phyloP scores from a whole-genome alignment of 2,888 invertebrate genomes.

The Apodemia hepburni region DNA sequence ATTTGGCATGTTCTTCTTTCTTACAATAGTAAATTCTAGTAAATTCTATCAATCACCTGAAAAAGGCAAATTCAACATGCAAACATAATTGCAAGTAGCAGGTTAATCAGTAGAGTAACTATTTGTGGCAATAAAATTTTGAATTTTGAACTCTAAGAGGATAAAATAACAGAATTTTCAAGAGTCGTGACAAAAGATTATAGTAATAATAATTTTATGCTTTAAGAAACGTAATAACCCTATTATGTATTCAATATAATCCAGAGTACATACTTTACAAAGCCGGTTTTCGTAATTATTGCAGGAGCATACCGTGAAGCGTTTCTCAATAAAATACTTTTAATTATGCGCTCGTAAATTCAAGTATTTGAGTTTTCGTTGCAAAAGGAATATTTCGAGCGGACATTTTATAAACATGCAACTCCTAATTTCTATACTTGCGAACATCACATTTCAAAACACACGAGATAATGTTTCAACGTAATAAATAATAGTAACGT shows the following conservation, averaged over 20 bases:
- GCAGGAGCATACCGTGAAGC: conserved; percentile 41
- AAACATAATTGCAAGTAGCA: no score
- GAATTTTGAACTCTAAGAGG: no score
- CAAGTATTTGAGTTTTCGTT: conserved; percentile 31
- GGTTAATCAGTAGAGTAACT: no score
- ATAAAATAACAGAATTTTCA: no score
- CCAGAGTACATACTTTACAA: conserved; percentile 12
- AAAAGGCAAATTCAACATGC: no score
- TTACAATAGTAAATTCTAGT: no score
- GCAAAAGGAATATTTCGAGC: conserved; percentile 25
- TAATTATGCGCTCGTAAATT: conserved; percentile 37
- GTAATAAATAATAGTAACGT: conserved; percentile 3
- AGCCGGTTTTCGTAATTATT: conserved; percentile 22
- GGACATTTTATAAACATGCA: conserved; percentile 32
- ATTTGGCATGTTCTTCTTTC: no score
- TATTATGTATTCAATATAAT: background rate
- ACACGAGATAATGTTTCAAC: background rate
- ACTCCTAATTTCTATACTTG: background rate
- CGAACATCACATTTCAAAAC: conserved; percentile 6
- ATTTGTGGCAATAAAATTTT: no score
- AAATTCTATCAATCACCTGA: no score
- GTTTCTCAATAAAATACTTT: conserved; percentile 45
- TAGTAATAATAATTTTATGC: no score
- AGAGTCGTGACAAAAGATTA: no score
- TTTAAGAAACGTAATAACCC: no score